phyloP scores from a whole-genome alignment of 2,797 vertebrate genomes.

The Darevskia nairensis region DNA sequence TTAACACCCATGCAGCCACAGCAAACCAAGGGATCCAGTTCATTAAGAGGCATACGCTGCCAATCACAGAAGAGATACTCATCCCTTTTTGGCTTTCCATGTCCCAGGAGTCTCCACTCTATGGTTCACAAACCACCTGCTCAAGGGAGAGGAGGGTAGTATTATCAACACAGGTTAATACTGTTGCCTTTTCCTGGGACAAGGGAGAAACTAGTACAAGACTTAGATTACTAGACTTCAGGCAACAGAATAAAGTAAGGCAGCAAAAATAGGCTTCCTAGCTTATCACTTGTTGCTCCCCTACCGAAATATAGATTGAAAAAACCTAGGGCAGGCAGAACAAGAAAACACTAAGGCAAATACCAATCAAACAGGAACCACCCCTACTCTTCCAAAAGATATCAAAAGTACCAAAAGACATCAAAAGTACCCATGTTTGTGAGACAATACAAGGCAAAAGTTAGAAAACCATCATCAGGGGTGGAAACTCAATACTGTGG shows the following conservation, averaged over 20 bases:
- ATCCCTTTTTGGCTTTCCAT: not conserved
- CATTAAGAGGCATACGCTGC: not conserved
- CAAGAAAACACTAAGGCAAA: not conserved
- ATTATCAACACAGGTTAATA: not conserved
- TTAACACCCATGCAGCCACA: not conserved
- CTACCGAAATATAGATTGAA: not conserved
- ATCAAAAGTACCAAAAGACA: not conserved
- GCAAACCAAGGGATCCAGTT: not conserved
- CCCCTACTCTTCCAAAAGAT: not conserved
- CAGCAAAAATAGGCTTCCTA: not conserved
- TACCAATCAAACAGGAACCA: not conserved
- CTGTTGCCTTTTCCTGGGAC: not conserved
- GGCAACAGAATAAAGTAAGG: conserved; percentile 8
- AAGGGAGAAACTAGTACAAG: conserved; percentile 2
- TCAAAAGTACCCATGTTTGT: not conserved
- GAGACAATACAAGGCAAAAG: not conserved
- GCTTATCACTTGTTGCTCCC: not conserved
- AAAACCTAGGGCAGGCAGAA: not conserved
- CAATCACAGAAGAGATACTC: not conserved
- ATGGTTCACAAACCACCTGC: not conserved
- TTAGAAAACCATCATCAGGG: not conserved
- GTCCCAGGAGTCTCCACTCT: not conserved
- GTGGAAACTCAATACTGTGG: not conserved
- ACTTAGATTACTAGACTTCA: conserved; percentile 4
- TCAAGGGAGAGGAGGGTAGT: not conserved